These are phyloP conservation scores for Daptonema setosum DNA, from an alignment of 2,888 invertebrate genomes.

Conservation along the genomic window DNA sequence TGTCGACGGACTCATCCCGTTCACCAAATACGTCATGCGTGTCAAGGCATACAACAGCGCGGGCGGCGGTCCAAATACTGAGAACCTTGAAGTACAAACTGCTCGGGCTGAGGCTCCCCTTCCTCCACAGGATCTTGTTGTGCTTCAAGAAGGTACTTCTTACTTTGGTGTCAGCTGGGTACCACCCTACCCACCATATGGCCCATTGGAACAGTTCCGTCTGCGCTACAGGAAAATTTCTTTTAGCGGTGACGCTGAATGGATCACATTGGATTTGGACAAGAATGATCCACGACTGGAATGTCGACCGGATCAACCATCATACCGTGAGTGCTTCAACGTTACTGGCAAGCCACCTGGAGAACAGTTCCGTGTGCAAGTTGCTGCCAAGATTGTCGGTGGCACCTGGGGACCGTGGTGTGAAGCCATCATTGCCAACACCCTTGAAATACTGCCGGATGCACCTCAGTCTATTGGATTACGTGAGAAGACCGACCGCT, in stretches of 20 bases:
- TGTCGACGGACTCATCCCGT: conserved; percentile 26
- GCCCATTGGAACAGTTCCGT: conserved; percentile 25
- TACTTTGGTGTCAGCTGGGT: conserved; percentile 27
- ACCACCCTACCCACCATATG: conserved; percentile 27
- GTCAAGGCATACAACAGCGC: conserved; percentile 25
- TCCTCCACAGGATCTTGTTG: conserved; percentile 25
- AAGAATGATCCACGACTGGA: neutral
- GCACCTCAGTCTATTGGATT: conserved; percentile 23
- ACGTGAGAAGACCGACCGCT: conserved; percentile 23
- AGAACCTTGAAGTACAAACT: conserved; percentile 26
- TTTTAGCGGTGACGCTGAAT: conserved; percentile 10
- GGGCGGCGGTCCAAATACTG: conserved; percentile 27
- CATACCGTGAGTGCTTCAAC: conserved; percentile 21
- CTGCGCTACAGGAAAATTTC: conserved; percentile 15
- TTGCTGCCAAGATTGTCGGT: conserved; percentile 21
- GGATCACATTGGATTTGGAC: conserved; percentile 7
- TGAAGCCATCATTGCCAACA: conserved; percentile 22
- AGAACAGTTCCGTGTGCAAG: conserved; percentile 17
- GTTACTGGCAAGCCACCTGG: conserved; percentile 23
- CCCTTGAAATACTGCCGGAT: conserved; percentile 24
- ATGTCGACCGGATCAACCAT: neutral
- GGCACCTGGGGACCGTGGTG: conserved; percentile 24
- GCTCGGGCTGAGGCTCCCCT: conserved; percentile 17
- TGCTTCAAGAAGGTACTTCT: conserved; percentile 23
- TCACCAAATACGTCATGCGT: conserved; percentile 25